phyloP scores from a whole-genome alignment of 2,888 invertebrate genomes.

The Syrista parreyssii region DNA sequence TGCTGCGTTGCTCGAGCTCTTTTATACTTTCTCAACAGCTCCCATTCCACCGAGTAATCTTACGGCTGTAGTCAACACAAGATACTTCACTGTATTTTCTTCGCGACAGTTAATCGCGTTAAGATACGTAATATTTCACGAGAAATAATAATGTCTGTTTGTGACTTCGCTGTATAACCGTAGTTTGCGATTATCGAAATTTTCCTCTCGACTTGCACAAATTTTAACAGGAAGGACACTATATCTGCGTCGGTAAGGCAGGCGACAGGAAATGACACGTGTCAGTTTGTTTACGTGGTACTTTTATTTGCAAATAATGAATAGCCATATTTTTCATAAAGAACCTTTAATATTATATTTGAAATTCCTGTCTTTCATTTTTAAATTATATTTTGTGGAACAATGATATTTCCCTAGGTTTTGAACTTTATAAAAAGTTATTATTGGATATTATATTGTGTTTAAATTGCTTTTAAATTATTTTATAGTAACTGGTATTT shows the following conservation, averaged over 20 bases:
- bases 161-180: not conserved
- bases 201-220: not conserved
- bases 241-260: not conserved
- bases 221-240: not conserved
- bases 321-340: not conserved
- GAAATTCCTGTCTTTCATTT: not conserved
- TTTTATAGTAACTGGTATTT: not conserved
- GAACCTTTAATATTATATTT: not conserved
- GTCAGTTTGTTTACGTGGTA: not conserved
- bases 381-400: not conserved
- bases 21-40: constrained; percentile 63
- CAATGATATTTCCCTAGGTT: not conserved
- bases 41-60: constrained; percentile 47
- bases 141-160: not conserved
- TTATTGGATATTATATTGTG: not conserved
- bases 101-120: not conserved
- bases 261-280: not conserved
- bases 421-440: not conserved
- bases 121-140: not conserved
- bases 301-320: not conserved
- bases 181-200: not conserved
- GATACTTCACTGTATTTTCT: not conserved
- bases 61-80: constrained; percentile 22
- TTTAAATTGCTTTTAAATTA: not conserved
- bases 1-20: constrained; percentile 57